Conservation (phyloP, 2,797 vertebrate species). For the Ispidina picta region DNA sequence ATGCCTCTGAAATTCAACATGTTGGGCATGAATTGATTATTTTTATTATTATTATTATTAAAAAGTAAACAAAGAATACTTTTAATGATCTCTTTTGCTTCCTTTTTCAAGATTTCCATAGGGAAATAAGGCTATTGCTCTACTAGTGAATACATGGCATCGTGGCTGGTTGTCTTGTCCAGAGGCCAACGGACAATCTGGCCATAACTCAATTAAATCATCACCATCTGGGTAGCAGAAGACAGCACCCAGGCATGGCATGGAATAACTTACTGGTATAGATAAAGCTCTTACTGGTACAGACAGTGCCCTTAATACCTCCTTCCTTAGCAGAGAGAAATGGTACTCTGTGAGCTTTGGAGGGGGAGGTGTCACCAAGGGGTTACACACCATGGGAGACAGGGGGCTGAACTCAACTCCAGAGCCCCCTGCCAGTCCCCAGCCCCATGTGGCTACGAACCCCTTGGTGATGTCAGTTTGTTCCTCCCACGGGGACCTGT, state of each 20-base stretch:
- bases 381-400: accelerated
- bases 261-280: background rate
- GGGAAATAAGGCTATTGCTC: slow-evolving; percentile 35
- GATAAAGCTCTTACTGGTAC: background rate
- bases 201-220: background rate
- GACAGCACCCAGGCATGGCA: background rate
- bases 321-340: background rate
- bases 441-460: background rate
- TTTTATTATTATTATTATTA: background rate
- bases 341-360: background rate
- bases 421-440: background rate
- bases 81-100: background rate
- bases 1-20: background rate
- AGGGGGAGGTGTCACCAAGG: background rate
- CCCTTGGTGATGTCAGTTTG: background rate
- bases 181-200: background rate
- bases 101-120: background rate
- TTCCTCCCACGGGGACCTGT: background rate
- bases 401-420: background rate
- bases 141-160: background rate
- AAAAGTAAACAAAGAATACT: slow-evolving; percentile 31
- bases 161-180: background rate
- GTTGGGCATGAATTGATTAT: background rate
- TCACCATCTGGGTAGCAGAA: background rate
- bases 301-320: background rate